phyloP scores from a whole-genome alignment of 2,888 invertebrate species.

The Scrobipalpa costella region DNA sequence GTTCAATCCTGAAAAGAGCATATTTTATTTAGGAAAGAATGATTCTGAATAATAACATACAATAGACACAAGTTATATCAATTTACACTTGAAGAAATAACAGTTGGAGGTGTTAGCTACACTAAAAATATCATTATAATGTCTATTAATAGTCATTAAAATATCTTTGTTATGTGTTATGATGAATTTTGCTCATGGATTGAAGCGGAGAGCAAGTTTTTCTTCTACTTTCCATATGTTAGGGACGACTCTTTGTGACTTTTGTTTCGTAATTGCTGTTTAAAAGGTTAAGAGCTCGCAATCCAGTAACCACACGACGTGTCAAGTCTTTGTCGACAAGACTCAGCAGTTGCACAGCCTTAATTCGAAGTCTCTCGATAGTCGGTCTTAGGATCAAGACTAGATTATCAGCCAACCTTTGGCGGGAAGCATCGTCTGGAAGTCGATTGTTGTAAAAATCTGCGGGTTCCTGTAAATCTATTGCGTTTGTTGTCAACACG shows the following conservation, averaged over 20 bases:
- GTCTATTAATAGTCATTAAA: no score
- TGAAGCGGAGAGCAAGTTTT: no score
- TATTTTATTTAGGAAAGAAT: no score
- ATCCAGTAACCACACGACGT: conserved; percentile 63
- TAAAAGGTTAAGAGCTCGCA: background rate
- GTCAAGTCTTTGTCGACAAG: conserved; percentile 87
- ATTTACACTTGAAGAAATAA: no score
- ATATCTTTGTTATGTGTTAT: no score
- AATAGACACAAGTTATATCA: no score
- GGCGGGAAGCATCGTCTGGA: background rate
- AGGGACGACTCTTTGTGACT: background rate
- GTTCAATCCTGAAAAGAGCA: no score
- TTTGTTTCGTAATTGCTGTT: background rate
- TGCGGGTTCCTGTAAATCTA: conserved; percentile 3
- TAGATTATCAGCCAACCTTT: conserved; percentile 13
- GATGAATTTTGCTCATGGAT: no score
- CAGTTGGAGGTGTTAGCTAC: no score
- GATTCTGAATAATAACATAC: no score
- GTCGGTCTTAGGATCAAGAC: background rate
- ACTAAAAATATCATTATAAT: no score
- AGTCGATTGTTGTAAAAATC: conserved; percentile 13
- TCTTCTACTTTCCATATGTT: no score
- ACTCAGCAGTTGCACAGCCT: conserved; percentile 87
- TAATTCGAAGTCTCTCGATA: conserved; percentile 80
- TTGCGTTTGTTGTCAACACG: background rate